Conservation (phyloP, 2,888 invertebrate species). For the Lamellibrachia columna region DNA sequence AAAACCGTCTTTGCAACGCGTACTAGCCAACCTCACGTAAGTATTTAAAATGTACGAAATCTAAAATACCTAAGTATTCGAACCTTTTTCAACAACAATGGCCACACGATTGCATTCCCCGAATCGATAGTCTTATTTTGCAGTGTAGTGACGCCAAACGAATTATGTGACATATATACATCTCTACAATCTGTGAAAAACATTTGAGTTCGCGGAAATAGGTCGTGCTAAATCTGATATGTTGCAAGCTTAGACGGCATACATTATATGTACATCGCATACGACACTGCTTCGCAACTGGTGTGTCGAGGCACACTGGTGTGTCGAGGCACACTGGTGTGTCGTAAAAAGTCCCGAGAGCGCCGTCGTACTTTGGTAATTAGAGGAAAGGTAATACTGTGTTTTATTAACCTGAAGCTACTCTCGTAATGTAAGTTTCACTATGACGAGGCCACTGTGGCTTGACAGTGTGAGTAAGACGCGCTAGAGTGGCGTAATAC, state of each 20-base stretch:
- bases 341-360: not conserved
- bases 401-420: too few species aligned
- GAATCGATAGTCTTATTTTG: not conserved
- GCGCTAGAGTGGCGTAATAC: too few species aligned
- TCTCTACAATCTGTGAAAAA: not conserved
- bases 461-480: too few species aligned
- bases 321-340: not conserved
- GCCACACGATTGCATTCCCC: not conserved
- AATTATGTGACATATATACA: not conserved
- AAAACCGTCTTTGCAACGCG: not conserved
- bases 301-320: not conserved
- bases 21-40: not conserved
- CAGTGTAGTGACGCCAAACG: not conserved
- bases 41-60: not conserved
- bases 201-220: not conserved
- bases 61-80: not conserved
- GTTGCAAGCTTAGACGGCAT: not conserved
- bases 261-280: not conserved
- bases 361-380: too few species aligned
- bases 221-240: not conserved
- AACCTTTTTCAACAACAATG: not conserved
- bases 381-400: too few species aligned
- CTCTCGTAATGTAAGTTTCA: too few species aligned
- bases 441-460: too few species aligned
- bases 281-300: not conserved